phyloP scores from a whole-genome alignment of 1,140 invertebrate species.

The Harpegnathos saltator region DNA sequence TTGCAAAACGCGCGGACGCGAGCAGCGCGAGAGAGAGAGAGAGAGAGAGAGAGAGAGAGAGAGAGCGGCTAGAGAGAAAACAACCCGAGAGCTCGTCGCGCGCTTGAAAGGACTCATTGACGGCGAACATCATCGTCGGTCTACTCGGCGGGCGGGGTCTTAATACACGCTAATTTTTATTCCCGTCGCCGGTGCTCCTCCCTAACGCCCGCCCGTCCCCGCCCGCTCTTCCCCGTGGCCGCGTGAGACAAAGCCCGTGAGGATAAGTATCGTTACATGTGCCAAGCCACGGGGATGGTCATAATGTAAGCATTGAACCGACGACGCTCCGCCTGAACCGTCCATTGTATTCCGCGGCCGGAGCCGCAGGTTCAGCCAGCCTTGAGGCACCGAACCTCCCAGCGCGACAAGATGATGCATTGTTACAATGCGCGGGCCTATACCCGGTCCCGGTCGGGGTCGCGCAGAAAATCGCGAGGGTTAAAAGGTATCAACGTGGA shows the following conservation, averaged over 20 bases:
- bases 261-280: slow-evolving; percentile 77
- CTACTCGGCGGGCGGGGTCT: slow-evolving; percentile 19
- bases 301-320: slow-evolving; percentile 76
- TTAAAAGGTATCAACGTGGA: slow-evolving; percentile 68
- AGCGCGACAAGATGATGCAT: slow-evolving; percentile 79
- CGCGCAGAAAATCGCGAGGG: slow-evolving; percentile 73
- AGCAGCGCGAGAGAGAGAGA: too few species aligned
- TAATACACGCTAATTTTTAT: slow-evolving; percentile 69
- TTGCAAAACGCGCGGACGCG: background rate
- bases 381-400: slow-evolving; percentile 76
- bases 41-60: too few species aligned
- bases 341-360: slow-evolving; percentile 76
- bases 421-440: slow-evolving; percentile 72
- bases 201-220: slow-evolving; percentile 40
- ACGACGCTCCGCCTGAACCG: slow-evolving; percentile 70
- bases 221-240: too few species aligned
- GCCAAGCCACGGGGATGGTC: slow-evolving; percentile 73
- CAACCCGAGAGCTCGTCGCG: background rate
- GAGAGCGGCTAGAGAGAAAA: background rate
- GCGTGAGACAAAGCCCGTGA: slow-evolving; percentile 73
- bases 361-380: slow-evolving; percentile 74
- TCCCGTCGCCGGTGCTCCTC: slow-evolving; percentile 12
- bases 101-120: slow-evolving; percentile 37
- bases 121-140: slow-evolving; percentile 20
- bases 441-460: slow-evolving; percentile 62